Evolutionary conservation across 1,140 invertebrate genomes (phyloP), one percentile per base, ranked within the genome.

Genomic region (Drosophila fuyamai): DNA sequence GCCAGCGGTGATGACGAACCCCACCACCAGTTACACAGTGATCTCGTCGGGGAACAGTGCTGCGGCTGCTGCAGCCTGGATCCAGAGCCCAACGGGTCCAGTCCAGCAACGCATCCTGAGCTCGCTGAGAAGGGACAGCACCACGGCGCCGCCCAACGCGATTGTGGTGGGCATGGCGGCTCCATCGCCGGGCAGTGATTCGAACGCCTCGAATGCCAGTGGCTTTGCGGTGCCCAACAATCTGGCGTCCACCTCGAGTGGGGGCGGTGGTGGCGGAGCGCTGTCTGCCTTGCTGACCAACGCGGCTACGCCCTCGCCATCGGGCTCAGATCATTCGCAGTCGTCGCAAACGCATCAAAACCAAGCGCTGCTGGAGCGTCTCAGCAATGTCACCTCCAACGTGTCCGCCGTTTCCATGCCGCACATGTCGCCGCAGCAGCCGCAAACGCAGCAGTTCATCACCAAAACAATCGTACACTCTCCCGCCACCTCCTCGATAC

Each of bases 171-270:
- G 91, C 1, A 79, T 91, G 76, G 85, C 92, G 6, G 92, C 89
- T 0, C 92, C 92, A 0, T 92, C 92, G n/a, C 92, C 92, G 0
- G 91, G 92, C 14, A 92, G 92, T 50, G 92, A 92, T 53, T 92
- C 92, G 13, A 92, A 92, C 72, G 86, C 90, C 1, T 92, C 92
- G 0, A 92, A 91, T 79, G 90, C 91, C 5, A 92, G 89, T 55
- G 91, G 91, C 14, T 92, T 92, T 65, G 89, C 91, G 1, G 81
- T 92, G 53, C 91, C 91, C 7, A 84, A 86, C 13, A 89, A 88
- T 23, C 46, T 86, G 10, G 56, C 82, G 6, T 66, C 90, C 38
- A 62, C 81, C 5, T 68, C 77, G 1, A 74, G 77, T 23, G 56
- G 60, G 1, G 56, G 51, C 10, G 65, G 70, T 1, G 77, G 81